These are phyloP conservation scores for Watersipora subatra DNA, from an alignment of 1,140 invertebrate genomes.

Conservation along the genomic window DNA sequence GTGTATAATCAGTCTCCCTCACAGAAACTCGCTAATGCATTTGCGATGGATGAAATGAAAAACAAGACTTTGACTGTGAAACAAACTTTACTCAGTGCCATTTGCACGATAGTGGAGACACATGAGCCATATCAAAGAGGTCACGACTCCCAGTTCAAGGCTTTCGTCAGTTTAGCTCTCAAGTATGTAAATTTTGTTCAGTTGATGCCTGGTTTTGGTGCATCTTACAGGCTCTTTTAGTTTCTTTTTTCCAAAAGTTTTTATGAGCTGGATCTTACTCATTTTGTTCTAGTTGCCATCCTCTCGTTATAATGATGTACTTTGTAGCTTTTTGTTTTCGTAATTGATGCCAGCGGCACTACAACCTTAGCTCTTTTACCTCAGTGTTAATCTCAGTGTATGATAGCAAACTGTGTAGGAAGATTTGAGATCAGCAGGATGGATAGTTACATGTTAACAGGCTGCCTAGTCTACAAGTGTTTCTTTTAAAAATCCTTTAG, in stretches of 20 bases:
- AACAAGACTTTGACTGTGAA: slow-evolving; percentile 73
- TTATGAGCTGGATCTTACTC: not conserved
- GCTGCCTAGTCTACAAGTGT: too few species aligned
- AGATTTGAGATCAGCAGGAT: too few species aligned
- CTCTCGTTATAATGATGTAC: not conserved
- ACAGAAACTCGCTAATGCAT: slow-evolving; percentile 89
- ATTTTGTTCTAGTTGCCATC: not conserved
- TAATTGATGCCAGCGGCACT: too few species aligned
- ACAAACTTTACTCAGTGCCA: slow-evolving; percentile 74
- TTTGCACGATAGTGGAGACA: slow-evolving; percentile 79
- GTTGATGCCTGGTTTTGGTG: slow-evolving; percentile 4
- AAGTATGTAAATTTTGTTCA: slow-evolving; percentile 56
- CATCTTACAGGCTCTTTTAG: too few species aligned
- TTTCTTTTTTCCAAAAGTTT: too few species aligned
- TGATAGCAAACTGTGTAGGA: too few species aligned
- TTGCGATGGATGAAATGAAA: slow-evolving; percentile 84
- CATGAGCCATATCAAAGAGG: slow-evolving; percentile 84
- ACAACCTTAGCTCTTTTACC: too few species aligned
- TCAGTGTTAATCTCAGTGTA: too few species aligned
- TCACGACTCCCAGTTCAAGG: slow-evolving; percentile 93
- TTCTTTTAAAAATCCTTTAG: too few species aligned
- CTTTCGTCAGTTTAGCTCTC: slow-evolving; percentile 85
- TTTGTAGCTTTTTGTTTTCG: not conserved
- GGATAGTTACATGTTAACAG: too few species aligned
- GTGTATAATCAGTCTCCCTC: slow-evolving; percentile 87